phyloP scores from a whole-genome alignment of 2,888 invertebrate species.

The Camponotus fellah region DNA sequence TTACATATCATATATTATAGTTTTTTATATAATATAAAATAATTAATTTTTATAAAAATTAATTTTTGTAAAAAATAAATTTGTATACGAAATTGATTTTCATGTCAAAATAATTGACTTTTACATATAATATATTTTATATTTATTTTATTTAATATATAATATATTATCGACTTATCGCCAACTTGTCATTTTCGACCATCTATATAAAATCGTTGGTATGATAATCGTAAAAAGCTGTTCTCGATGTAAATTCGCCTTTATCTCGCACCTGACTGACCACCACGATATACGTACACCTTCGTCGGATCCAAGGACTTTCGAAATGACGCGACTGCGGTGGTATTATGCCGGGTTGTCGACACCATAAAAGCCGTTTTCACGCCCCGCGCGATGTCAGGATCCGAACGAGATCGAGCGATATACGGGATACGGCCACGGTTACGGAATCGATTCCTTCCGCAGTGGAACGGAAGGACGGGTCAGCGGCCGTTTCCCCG shows the following conservation, averaged over 20 bases:
- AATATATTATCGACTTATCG: too few species aligned
- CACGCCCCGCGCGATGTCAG: conserved; percentile 29
- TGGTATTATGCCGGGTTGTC: conserved; percentile 43
- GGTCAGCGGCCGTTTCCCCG: conserved; percentile 43
- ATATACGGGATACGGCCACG: conserved; percentile 34
- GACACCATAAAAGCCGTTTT: conserved; percentile 51
- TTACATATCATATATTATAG: not conserved
- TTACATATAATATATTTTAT: not conserved
- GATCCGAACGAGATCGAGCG: conserved; percentile 40
- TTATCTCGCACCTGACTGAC: not conserved
- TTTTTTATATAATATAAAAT: not conserved
- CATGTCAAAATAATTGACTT: too few species aligned
- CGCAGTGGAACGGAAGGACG: conserved; percentile 23
- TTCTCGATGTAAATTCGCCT: conserved; percentile 1
- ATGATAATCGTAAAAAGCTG: not conserved
- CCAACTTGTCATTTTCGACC: conserved; percentile 1
- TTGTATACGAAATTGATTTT: too few species aligned
- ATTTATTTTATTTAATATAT: too few species aligned
- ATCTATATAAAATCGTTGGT: not conserved
- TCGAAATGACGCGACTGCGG: conserved; percentile 24
- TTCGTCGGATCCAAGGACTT: not conserved
- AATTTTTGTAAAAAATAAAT: too few species aligned
- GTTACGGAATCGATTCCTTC: conserved; percentile 41
- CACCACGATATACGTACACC: too few species aligned
- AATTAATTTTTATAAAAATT: not conserved